Conservation (phyloP, 2,113 vertebrate genomes). For the Sphyrna mokarran region DNA sequence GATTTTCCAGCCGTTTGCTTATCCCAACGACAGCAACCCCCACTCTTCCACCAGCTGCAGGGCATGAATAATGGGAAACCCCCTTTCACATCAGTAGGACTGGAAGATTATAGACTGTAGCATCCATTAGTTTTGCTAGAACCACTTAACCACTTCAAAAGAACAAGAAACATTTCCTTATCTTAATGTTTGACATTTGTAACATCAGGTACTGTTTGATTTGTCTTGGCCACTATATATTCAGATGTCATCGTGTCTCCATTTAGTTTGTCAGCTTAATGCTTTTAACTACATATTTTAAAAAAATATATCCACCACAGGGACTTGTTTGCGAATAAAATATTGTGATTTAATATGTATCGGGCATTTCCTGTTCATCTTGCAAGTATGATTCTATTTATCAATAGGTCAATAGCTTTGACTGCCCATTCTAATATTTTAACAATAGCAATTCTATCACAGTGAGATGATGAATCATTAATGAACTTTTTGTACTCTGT, state of each 20-base stretch:
- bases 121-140: neutral
- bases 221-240: neutral
- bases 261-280: neutral
- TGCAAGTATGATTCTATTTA: neutral
- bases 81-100: too few relatives aligned
- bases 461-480: slow-evolving; percentile 20
- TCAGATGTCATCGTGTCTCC: neutral
- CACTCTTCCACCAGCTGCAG: too few relatives aligned
- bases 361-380: neutral
- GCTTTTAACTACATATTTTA: neutral
- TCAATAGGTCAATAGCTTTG: neutral
- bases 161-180: neutral
- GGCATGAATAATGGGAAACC: too few relatives aligned
- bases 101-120: too few relatives aligned
- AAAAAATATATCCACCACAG: neutral
- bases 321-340: neutral
- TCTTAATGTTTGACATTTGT: slow-evolving; percentile 2
- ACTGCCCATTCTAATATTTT: neutral
- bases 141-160: neutral
- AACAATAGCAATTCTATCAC: neutral
- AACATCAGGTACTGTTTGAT: neutral
- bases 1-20: too few relatives aligned
- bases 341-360: neutral
- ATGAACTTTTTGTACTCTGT: slow-evolving; percentile 47
- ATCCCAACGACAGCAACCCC: too few relatives aligned